Base-by-base conservation (phyloP, 1,140 invertebrate genomes). In the Dryas iulia region DNA sequence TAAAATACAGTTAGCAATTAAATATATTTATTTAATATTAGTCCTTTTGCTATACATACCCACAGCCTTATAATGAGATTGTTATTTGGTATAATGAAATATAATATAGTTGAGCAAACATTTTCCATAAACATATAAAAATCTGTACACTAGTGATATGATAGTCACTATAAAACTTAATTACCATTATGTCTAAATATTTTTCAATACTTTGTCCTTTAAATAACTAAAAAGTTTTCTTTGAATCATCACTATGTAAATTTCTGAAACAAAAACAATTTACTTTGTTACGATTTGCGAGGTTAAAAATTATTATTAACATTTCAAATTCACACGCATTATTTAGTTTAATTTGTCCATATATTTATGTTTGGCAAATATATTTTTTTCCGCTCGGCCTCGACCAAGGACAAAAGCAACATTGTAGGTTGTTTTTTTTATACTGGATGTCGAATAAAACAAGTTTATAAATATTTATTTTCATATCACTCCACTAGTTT, bases 201-300 rank as follows among this genome's bases (percentile, higher is more conserved):
- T n/a, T n/a, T n/a, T n/a, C n/a, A n/a, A n/a, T n/a, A n/a, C 26
- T 28, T 28, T 28, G 26, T 28, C 26, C 26, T 28, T 39, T 39
- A 39, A 18, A 18, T 18, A 7, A 39, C 35, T 18, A 39, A 39
- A 35, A 47, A 47, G 0, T 21, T 11, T 21, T 47, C n/a, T 53
- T 24, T 24, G 3, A 21, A 21, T 5, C 52, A 23, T 24, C 52
- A 53, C 10, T 23, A 53, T 24, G 18, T 2, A 24, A 23, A 12
- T 53, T 53, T 53, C 33, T 39, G 33, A 39, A 39, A 39, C n/a
- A 39, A 35, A 35, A 35, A 39, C n/a, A n/a, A n/a, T n/a, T n/a
- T n/a, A n/a, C n/a, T n/a, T n/a, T n/a, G n/a, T n/a, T n/a, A n/a
- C n/a, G n/a, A n/a, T n/a, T n/a, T n/a, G n/a, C n/a, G n/a, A n/a